These are phyloP conservation scores for Rhinichthys klamathensis DNA, from an alignment of 2,113 vertebrate genomes.

Conservation along the genomic window DNA sequence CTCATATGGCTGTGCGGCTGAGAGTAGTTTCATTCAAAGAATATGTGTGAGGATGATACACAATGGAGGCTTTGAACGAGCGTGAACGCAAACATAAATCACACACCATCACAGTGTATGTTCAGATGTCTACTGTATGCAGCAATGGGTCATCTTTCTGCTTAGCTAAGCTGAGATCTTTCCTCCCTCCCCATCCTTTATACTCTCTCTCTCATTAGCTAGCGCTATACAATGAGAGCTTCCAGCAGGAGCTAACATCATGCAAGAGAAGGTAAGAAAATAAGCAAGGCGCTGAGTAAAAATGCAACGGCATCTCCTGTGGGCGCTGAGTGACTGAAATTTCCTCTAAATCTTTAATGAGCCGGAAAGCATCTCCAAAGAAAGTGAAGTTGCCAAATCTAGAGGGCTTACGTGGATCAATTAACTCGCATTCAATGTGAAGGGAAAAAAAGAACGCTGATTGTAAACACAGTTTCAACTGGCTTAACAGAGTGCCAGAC, in stretches of 20 bases:
- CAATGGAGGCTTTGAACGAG: background rate
- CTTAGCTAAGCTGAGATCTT: constrained; percentile 60
- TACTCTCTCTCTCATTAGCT: constrained; percentile 45
- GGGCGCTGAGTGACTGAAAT: constrained; percentile 80
- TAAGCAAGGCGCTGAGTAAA: constrained; percentile 60
- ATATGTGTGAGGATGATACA: background rate
- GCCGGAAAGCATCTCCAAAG: constrained; percentile 76
- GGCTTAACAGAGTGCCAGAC: constrained; percentile 52
- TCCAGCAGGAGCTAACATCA: constrained; percentile 55
- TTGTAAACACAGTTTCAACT: constrained; percentile 52
- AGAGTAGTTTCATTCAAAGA: constrained; percentile 31
- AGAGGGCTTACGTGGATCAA: constrained; percentile 56
- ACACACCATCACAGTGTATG: background rate
- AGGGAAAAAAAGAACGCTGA: constrained; percentile 2
- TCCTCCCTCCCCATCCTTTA: constrained; percentile 34
- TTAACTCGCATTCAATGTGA: constrained; percentile 53
- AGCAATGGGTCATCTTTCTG: constrained; percentile 57
- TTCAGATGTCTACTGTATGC: constrained; percentile 41
- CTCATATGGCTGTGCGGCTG: constrained; percentile 18
- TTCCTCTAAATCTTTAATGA: constrained; percentile 82
- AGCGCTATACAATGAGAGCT: constrained; percentile 40
- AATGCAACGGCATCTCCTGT: constrained; percentile 79
- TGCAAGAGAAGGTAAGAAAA: constrained; percentile 44
- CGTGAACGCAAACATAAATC: background rate
- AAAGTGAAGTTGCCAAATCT: constrained; percentile 59